Evolutionary conservation across 2,797 vertebrate genomes (phyloP).

Genomic region (Macropodus opercularis): DNA sequence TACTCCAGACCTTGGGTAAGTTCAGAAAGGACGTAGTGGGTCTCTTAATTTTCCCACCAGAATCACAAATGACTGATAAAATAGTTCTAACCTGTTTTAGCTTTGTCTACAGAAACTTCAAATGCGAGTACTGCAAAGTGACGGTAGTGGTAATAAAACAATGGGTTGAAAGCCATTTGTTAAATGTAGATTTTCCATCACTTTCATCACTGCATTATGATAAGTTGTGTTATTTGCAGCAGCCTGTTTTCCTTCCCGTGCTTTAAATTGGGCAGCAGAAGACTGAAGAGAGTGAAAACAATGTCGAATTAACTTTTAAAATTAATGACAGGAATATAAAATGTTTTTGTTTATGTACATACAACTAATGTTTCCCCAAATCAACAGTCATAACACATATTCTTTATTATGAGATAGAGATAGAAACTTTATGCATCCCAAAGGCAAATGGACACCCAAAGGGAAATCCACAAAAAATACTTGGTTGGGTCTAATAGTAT

Average conservation of each 20-base stretch:
- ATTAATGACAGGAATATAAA: not conserved
- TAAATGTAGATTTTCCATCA: no score
- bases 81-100: slow-evolving; percentile 66
- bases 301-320: not conserved
- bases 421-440: no score
- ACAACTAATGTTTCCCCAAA: no score
- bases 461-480: no score
- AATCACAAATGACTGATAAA: slow-evolving; percentile 56
- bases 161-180: no score
- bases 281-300: not conserved
- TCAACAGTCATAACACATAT: no score
- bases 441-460: no score
- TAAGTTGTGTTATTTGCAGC: not conserved
- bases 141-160: no score
- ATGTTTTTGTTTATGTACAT: no score
- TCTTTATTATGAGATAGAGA: no score
- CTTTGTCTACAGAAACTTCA: slow-evolving; percentile 69
- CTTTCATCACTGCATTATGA: not conserved
- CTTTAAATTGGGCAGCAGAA: not conserved
- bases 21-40: slow-evolving; percentile 80
- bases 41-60: slow-evolving; percentile 69
- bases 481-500: slow-evolving; percentile 29
- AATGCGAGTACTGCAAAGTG: slow-evolving; percentile 35
- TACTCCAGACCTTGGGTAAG: slow-evolving; percentile 98
- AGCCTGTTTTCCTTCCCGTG: not conserved